These are phyloP conservation scores for Engystomops pustulosus DNA, from an alignment of 2,113 vertebrate species.

Conservation along the genomic window DNA sequence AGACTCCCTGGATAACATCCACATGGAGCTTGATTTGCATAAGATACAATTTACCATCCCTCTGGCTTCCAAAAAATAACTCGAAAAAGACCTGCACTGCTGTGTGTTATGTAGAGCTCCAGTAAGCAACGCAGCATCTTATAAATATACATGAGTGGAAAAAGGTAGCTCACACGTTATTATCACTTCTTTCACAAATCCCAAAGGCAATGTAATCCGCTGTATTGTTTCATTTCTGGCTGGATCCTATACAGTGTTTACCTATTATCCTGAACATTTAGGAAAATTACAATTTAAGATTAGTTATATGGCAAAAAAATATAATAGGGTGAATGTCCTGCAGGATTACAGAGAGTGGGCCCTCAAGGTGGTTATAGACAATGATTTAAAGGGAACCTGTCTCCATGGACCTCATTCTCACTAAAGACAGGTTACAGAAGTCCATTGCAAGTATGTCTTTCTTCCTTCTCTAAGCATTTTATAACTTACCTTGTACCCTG, in stretches of 20 bases:
- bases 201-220: not conserved
- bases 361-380: too few species aligned
- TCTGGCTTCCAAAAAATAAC: constrained; percentile 18
- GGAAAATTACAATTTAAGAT: too few species aligned
- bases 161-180: constrained; percentile 1
- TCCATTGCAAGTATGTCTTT: too few species aligned
- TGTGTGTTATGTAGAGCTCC: not conserved
- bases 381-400: too few species aligned
- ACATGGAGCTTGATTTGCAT: constrained; percentile 23
- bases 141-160: constrained; percentile 40
- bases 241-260: not conserved
- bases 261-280: not conserved
- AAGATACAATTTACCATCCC: constrained; percentile 37
- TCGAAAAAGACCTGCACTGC: not conserved
- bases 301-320: too few species aligned
- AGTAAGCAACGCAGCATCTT: not conserved
- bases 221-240: not conserved
- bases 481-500: too few species aligned
- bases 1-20: constrained; percentile 48
- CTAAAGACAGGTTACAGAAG: too few species aligned
- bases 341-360: too few species aligned
- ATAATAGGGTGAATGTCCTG: too few species aligned
- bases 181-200: not conserved
- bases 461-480: too few species aligned
- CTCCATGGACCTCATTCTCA: too few species aligned